A percentile compares a stretch with the other conserved stretches of the same genome.
Conservation (phyloP, 1,140 invertebrate genomes). For the Pogonomyrmex barbatus region DNA sequence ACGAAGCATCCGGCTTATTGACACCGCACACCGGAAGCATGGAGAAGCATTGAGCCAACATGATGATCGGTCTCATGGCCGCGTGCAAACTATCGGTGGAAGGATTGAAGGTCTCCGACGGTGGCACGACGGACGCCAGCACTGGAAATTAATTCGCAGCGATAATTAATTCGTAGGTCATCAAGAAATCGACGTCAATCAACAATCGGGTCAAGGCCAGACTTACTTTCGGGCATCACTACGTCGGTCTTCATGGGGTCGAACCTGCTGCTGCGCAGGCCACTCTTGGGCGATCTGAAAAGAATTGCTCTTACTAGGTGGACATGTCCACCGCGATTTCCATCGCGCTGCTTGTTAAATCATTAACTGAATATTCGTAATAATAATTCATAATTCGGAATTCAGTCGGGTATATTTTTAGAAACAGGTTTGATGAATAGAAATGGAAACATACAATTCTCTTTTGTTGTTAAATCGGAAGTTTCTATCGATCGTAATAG, state of each 20-base stretch:
- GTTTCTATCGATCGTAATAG: neutral
- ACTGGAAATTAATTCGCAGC: slow-evolving; percentile 66
- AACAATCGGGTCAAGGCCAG: neutral
- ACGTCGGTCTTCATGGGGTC: slow-evolving; percentile 44
- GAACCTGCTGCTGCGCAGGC: slow-evolving; percentile 39
- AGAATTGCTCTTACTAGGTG: neutral
- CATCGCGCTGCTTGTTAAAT: neutral
- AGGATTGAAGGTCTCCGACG: slow-evolving; percentile 56
- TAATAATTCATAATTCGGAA: neutral
- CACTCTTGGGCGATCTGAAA: slow-evolving; percentile 67
- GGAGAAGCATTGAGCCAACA: slow-evolving; percentile 85
- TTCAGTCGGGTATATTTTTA: neutral
- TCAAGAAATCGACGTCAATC: neutral
- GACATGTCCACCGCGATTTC: neutral
- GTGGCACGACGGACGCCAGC: slow-evolving; percentile 60
- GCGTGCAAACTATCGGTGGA: slow-evolving; percentile 81
- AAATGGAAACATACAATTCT: neutral
- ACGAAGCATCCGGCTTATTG: slow-evolving; percentile 79
- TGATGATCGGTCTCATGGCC: slow-evolving; percentile 83
- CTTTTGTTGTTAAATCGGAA: neutral
- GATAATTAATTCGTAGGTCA: neutral
- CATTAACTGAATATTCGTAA: neutral
- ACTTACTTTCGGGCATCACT: slow-evolving; percentile 61
- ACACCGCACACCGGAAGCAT: slow-evolving; percentile 85
- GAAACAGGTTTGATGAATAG: neutral